Evolutionary conservation across 2,888 invertebrate species (phyloP).

Genomic region (Cetonia aurata): DNA sequence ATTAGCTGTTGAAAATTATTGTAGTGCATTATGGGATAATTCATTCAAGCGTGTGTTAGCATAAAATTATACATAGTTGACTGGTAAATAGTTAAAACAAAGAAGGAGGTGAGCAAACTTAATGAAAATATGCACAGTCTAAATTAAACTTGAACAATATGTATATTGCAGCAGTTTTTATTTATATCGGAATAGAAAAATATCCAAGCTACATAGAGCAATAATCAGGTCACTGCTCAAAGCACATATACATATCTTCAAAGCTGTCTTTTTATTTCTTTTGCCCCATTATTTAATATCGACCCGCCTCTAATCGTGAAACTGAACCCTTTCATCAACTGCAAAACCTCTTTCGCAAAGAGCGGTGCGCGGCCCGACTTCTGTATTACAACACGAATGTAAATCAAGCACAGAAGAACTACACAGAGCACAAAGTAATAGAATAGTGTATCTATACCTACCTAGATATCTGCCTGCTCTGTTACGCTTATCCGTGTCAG

Average conservation of each 20-base stretch:
- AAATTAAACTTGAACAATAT: too few species aligned
- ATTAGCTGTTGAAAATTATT: too few species aligned
- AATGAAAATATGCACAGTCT: too few species aligned
- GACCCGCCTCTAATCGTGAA: neutral
- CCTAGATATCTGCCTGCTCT: neutral
- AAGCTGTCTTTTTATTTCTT: neutral
- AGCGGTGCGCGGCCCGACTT: neutral
- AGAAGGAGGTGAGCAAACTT: too few species aligned
- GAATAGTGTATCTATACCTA: neutral
- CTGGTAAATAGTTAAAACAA: too few species aligned
- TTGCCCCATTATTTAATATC: neutral
- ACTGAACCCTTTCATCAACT: neutral
- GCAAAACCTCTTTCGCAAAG: slow-evolving; percentile 13
- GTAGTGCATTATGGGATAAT: too few species aligned
- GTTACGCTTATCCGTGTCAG: neutral
- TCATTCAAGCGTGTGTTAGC: too few species aligned
- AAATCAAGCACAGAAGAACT: neutral
- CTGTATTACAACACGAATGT: slow-evolving; percentile 5
- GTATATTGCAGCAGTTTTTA: too few species aligned
- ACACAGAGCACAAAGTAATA: neutral
- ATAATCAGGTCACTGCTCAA: slow-evolving; percentile 10
- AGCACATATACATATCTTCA: slow-evolving; percentile 3
- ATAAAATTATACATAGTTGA: too few species aligned
- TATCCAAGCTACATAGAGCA: neutral
- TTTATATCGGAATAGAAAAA: too few species aligned